Percentiles rank a stretch among this genome's conserved stretches.
These are phyloP conservation scores for Uria lomvia DNA, from an alignment of 2,113 vertebrate species.

Conservation along the genomic window DNA sequence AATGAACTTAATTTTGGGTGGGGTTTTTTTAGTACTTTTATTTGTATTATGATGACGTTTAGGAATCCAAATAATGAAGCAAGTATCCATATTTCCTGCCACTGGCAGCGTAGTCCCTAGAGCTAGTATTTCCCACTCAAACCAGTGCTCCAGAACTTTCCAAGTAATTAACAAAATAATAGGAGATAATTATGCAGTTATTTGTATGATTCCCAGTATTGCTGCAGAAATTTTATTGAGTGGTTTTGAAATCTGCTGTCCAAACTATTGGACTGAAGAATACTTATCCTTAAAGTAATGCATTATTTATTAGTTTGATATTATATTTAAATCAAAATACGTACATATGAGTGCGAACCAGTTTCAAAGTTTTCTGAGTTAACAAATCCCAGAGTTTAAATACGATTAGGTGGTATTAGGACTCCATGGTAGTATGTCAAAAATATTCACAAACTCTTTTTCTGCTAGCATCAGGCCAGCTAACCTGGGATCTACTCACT, in stretches of 20 bases:
- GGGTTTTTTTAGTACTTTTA: neutral
- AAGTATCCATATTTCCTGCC: neutral
- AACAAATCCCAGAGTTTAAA: neutral
- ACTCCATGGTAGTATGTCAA: neutral
- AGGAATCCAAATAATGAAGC: neutral
- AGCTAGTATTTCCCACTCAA: neutral
- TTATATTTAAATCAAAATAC: neutral
- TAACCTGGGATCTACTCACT: neutral
- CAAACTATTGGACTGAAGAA: neutral
- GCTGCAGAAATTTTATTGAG: neutral
- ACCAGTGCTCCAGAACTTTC: neutral
- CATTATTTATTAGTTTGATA: neutral
- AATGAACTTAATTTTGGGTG: neutral
- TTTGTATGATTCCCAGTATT: neutral
- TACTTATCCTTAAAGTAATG: neutral
- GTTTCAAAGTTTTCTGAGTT: neutral
- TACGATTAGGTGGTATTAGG: neutral
- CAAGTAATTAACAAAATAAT: neutral
- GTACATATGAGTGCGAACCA: accelerated
- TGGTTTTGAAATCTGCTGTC: neutral
- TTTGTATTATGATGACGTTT: neutral
- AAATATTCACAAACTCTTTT: neutral
- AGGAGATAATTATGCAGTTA: neutral
- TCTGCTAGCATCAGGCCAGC: neutral
- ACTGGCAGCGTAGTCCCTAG: neutral